Percentiles rank a stretch among this genome's conserved stretches.
Conservation (phyloP, 1,140 invertebrate genomes). For the Drosophila albomicans region DNA sequence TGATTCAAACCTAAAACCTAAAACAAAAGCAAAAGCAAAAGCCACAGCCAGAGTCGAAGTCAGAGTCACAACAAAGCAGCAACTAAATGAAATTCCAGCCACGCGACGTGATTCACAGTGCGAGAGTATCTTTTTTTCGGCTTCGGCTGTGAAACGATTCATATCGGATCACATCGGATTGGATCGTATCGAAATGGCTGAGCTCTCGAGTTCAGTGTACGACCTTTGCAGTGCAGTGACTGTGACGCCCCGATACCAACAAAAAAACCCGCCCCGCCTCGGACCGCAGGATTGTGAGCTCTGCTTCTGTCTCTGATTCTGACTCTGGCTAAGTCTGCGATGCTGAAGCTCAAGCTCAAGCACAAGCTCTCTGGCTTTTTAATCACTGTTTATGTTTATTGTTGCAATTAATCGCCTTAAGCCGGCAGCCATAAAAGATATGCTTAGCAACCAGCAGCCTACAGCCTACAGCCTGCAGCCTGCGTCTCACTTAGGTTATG, state of each 20-base stretch:
- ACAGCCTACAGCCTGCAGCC: neutral
- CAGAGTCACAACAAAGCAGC: no score
- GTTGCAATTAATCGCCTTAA: constrained; percentile 67
- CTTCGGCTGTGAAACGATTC: constrained; percentile 18
- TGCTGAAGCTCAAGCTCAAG: neutral
- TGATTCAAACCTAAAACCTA: constrained; percentile 56
- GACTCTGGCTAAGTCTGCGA: neutral
- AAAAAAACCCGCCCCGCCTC: neutral
- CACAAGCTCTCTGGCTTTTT: constrained; percentile 33
- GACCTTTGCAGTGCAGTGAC: constrained; percentile 78
- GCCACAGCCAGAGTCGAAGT: no score
- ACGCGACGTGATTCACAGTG: constrained; percentile 73
- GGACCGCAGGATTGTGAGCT: constrained; percentile 11
- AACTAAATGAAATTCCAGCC: constrained; percentile 40
- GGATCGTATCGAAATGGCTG: constrained; percentile 15
- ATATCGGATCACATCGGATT: constrained; percentile 11
- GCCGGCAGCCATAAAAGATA: constrained; percentile 25
- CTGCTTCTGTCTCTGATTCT: neutral
- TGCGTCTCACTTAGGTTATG: neutral
- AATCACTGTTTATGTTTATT: constrained; percentile 78
- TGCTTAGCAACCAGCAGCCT: constrained; percentile 31
- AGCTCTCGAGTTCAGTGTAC: constrained; percentile 69
- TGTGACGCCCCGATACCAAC: constrained; percentile 38
- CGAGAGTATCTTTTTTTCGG: constrained; percentile 27
- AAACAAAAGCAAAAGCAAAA: constrained; percentile 44